phyloP scores from a whole-genome alignment of 2,113 vertebrate genomes.

The Rhinolophus ferrumequinum region DNA sequence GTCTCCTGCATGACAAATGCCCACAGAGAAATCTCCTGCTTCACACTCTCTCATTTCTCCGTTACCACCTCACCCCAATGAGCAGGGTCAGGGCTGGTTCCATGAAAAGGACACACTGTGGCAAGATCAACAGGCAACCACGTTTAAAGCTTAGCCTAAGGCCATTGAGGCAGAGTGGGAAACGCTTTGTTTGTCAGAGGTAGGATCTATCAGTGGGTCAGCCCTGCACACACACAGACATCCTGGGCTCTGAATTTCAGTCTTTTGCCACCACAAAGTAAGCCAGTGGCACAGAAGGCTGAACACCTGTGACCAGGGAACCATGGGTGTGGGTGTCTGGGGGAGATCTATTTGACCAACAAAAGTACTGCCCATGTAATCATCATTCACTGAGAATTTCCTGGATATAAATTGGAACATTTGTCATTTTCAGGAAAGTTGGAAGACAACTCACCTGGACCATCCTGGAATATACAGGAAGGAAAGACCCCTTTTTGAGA shows the following conservation, averaged over 20 bases:
- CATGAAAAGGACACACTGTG: background rate
- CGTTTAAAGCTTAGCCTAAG: background rate
- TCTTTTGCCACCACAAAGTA: background rate
- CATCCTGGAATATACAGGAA: background rate
- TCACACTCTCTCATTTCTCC: background rate
- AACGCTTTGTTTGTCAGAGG: background rate
- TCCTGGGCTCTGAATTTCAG: no score
- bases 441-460: background rate
- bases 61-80: background rate
- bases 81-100: background rate
- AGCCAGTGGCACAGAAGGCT: background rate
- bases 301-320: background rate
- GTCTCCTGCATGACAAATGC: no score
- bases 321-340: background rate
- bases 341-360: background rate
- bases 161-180: background rate
- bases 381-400: background rate
- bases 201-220: background rate
- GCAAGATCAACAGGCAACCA: background rate
- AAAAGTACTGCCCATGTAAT: no score
- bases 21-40: background rate
- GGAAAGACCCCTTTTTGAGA: background rate
- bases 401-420: background rate
- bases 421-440: background rate
- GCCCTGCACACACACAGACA: no score